A percentile compares a stretch with the other conserved stretches of the same genome.
phyloP scores from a whole-genome alignment of 2,113 vertebrate genomes.

The Mellivora capensis region DNA sequence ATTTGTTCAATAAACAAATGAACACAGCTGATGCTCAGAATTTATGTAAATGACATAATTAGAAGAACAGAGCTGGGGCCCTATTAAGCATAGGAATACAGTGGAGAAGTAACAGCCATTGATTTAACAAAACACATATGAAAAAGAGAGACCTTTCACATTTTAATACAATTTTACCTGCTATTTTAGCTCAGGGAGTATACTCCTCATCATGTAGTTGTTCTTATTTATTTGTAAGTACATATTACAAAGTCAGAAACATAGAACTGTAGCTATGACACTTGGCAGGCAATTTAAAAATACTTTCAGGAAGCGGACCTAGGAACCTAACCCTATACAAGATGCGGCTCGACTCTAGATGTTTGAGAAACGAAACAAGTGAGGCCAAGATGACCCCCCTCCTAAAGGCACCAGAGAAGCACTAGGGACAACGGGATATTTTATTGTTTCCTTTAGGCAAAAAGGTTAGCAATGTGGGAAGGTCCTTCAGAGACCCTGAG shows the following conservation, averaged over 20 bases:
- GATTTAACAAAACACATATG: constrained; percentile 18
- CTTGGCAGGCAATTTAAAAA: neutral
- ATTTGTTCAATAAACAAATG: neutral
- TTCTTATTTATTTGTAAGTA: neutral
- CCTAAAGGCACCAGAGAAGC: neutral
- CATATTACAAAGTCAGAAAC: neutral
- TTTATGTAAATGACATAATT: neutral
- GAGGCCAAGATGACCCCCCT: neutral
- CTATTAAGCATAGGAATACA: neutral
- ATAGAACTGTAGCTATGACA: neutral
- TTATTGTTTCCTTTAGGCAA: neutral
- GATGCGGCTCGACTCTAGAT: neutral
- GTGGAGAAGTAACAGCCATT: neutral
- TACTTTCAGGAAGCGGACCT: neutral
- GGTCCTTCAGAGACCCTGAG: neutral
- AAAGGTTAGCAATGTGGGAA: neutral
- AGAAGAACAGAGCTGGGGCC: neutral
- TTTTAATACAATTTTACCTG: constrained; percentile 27
- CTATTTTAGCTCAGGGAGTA: neutral
- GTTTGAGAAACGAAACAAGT: neutral
- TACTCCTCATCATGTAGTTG: neutral
- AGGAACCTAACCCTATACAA: neutral
- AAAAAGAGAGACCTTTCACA: neutral
- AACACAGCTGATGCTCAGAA: neutral
- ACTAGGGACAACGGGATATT: neutral